A percentile compares a stretch with the other conserved stretches of the same genome.
phyloP scores from a whole-genome alignment of 2,113 vertebrate genomes.

The Columba janthina region DNA sequence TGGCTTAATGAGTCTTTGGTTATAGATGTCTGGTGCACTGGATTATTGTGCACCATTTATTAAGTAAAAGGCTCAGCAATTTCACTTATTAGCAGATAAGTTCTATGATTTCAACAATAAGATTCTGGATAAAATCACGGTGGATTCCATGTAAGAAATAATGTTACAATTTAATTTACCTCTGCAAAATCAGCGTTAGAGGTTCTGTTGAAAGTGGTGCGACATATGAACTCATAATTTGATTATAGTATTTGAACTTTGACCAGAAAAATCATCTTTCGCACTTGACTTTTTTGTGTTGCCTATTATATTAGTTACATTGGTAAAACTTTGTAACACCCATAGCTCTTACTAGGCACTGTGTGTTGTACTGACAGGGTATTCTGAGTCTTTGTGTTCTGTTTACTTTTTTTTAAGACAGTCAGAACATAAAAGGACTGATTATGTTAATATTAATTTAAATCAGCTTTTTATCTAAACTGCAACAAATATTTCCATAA shows the following conservation, averaged over 20 bases:
- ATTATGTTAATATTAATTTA: neutral
- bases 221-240: neutral
- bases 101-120: neutral
- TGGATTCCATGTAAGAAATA: neutral
- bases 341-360: neutral
- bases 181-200: neutral
- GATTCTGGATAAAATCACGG: neutral
- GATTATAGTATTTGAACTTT: neutral
- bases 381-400: neutral
- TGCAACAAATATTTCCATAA: neutral
- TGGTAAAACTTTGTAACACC: neutral
- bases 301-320: neutral
- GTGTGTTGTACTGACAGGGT: neutral
- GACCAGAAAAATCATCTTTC: neutral
- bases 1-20: conserved; percentile 68
- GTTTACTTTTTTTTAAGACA: neutral
- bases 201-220: neutral
- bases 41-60: neutral
- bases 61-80: neutral
- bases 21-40: conserved; percentile 32
- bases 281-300: neutral
- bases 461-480: neutral
- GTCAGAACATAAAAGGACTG: neutral
- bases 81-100: neutral
- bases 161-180: neutral